phyloP scores from a whole-genome alignment of 2,113 vertebrate species.

The Rafetus swinhoei region DNA sequence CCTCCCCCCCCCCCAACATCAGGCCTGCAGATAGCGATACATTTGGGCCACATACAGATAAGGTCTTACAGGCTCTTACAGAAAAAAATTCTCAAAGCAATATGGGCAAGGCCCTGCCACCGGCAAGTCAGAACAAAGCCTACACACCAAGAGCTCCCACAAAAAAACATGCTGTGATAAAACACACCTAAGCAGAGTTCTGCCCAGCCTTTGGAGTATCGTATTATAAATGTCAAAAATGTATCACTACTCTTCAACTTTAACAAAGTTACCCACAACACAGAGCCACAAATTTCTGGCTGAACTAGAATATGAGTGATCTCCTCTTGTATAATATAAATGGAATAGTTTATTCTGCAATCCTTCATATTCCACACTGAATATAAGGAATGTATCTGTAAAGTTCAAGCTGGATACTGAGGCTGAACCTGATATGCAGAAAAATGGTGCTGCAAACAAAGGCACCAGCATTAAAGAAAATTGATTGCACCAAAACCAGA shows the following conservation, averaged over 20 bases:
- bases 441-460: background rate
- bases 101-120: background rate
- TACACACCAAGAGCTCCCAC: fast-evolving
- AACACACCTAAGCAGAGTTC: background rate
- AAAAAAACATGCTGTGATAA: background rate
- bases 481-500: background rate
- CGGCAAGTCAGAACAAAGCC: background rate
- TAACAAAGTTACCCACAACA: too few species aligned
- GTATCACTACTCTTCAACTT: background rate
- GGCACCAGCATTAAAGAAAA: background rate
- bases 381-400: background rate
- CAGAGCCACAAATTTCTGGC: background rate
- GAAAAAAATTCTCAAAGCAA: background rate
- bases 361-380: background rate
- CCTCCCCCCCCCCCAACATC: too few species aligned
- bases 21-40: background rate
- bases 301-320: background rate
- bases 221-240: background rate
- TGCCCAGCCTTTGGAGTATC: background rate
- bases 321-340: background rate
- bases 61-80: background rate
- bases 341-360: background rate
- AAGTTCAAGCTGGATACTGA: background rate
- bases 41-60: background rate
- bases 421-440: background rate